Base-by-base conservation (phyloP, 2,888 invertebrate species). In the Pachydiplax longipennis region DNA sequence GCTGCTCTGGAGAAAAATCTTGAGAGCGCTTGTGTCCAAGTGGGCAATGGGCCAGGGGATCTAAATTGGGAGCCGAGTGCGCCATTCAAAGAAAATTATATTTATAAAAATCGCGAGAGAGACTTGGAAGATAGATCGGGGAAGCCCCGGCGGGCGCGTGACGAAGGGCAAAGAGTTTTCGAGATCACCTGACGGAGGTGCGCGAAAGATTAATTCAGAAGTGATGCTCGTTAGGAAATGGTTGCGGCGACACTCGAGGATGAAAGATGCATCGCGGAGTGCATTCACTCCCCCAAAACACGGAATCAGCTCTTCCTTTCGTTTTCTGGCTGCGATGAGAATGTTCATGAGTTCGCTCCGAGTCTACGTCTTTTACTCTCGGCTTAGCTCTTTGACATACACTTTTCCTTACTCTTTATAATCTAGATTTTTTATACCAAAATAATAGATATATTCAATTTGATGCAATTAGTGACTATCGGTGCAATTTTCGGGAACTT, bases 41-140 rank as follows among this genome's bases (percentile, higher is more conserved):
- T 87, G 61, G 87, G 87, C 87, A 3, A 6, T 35, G 35, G 13
- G 22, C 87, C 87, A 87, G 61, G 37, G 35, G 87, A 65, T 61
- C 61, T 87, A 87, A 87, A 37, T 87, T 37, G 87, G 87, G 87
- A 37, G 25, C 87, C 87, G 58, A 37, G 83, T 18, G 83, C 61
- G 87, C 87, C 87, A 87, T 87, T 87, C 58, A 87, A 65, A 48
- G 87, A 35, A 65, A 87, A 61, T 87, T 58, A 61, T 87, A 87
- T 87, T 87, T 87, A 87, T 87, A 87, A 87, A 87, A 61, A 87
- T 87, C 61, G 6, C 87, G 81, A 81, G 81, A 44, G 81, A 80
- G 35, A 80, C 31, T 31, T 4, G 81, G 81, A 81, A 81, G 40
- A 81, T 31, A 80, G 80, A 37, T 6, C 25, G 80, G 35, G 80